Base-by-base conservation (phyloP, 2,888 invertebrate species). In the Parasteatoda lunata region DNA sequence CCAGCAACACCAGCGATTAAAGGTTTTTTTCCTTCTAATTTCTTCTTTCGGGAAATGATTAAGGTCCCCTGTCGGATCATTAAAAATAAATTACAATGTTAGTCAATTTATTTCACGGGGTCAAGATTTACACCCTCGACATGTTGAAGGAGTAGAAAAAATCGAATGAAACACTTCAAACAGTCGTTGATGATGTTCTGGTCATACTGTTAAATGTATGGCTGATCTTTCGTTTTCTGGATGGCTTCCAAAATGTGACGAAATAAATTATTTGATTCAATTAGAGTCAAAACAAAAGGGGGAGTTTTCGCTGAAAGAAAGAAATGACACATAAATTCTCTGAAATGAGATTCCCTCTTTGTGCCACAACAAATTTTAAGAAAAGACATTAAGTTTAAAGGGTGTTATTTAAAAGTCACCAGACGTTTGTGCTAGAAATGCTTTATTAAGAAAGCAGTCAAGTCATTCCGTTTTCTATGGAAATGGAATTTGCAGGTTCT, bases 101-200 rank as follows among this genome's bases (percentile, higher is more conserved):
- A 59, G 11, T 13, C 59, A 59, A 11, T 59, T 59, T 5, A 59
- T 59, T 59, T 59, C 59, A 59, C 59, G 11, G 59, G 9, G 59
- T 59, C 59, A 59, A 9, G 59, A 59, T 59, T 59, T 59, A 59
- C n/a, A n/a, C 59, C n/a, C 9, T 59, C 59, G n/a, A 59, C 59
- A 59, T 13, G 59, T 59, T 59, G 8, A 59, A 59, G n/a, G 59
- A 9, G 59, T 59, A n/a, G 59, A 59, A 59, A 59, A 59, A 59
- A 59, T 59, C 59, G 9, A 59, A 59, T 59, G 8, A 59, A 59
- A 59, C 59, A 59, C 59, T 59, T 59, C 59, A 81, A 81, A 54
- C 48, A 81, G 68, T 69, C 69, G 75, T 81, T 81, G 81, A 81
- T 81, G 81, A 75, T 69, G 69, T 73, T 75, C 73, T 75, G 47